phyloP scores from a whole-genome alignment of 1,140 invertebrate genomes.

The Theocolax elegans region DNA sequence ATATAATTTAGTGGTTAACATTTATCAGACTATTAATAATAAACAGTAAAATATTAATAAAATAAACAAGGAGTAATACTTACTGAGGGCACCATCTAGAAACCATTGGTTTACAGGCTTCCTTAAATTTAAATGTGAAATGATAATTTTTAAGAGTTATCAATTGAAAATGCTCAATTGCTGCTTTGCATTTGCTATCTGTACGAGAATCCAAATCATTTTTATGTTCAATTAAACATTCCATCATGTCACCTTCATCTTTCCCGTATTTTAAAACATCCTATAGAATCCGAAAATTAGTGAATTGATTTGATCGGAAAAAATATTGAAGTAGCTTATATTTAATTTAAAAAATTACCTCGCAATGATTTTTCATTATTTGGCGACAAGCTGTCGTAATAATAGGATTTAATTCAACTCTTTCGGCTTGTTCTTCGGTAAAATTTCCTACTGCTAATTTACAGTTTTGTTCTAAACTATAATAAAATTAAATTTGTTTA shows the following conservation, averaged over 20 bases:
- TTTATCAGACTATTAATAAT: constrained; percentile 18
- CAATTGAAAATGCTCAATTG: constrained; percentile 94
- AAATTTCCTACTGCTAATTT: constrained; percentile 84
- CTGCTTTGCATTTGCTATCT: constrained; percentile 88
- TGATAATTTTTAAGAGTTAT: constrained; percentile 93
- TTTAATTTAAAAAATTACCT: constrained; percentile 58
- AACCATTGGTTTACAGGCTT: constrained; percentile 89
- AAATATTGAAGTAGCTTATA: too few species aligned
- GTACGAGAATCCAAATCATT: constrained; percentile 81
- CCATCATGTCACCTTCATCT: constrained; percentile 88
- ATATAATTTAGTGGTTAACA: neutral
- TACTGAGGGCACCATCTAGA: constrained; percentile 79
- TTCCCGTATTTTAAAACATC: constrained; percentile 75
- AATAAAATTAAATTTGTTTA: constrained; percentile 41
- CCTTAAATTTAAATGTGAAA: constrained; percentile 95
- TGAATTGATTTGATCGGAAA: too few species aligned
- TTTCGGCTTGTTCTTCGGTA: constrained; percentile 88
- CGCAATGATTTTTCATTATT: constrained; percentile 86
- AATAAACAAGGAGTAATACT: constrained; percentile 60
- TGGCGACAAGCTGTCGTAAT: constrained; percentile 84
- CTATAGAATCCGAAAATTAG: too few species aligned
- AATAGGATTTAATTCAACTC: constrained; percentile 87
- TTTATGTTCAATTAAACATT: constrained; percentile 94
- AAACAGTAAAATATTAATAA: neutral
- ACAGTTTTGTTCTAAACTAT: constrained; percentile 73